phyloP scores from a whole-genome alignment of 1,140 invertebrate species.

The Dinothrombium tinctorium region DNA sequence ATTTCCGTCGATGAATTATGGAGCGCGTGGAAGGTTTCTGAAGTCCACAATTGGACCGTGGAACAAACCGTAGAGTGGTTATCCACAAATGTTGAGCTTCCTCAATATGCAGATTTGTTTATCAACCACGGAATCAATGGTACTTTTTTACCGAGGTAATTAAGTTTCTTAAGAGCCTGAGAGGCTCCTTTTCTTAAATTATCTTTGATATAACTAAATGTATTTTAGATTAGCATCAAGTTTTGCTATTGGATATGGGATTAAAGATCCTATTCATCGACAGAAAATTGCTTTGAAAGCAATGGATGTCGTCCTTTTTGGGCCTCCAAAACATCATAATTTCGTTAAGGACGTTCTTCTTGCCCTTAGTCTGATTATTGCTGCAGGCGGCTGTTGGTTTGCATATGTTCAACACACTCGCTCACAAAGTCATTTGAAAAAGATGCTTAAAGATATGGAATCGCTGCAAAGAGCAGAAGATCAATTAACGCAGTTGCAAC shows the following conservation, averaged over 20 bases:
- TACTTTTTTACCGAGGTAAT: conserved; percentile 40
- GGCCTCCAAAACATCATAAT: conserved; percentile 77
- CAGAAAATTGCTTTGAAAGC: conserved; percentile 87
- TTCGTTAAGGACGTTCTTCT: conserved; percentile 67
- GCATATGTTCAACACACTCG: conserved; percentile 64
- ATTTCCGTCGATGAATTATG: conserved; percentile 83
- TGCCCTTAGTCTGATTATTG: conserved; percentile 49
- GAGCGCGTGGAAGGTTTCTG: conserved; percentile 63
- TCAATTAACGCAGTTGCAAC: conserved; percentile 53
- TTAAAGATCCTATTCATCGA: conserved; percentile 86
- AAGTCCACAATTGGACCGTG: conserved; percentile 85
- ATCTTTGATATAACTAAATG: no score
- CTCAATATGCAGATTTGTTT: conserved; percentile 73
- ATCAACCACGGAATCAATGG: conserved; percentile 63
- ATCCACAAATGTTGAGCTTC: conserved; percentile 58
- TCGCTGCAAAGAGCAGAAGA: conserved; percentile 66
- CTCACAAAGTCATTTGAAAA: conserved; percentile 51
- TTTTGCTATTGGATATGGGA: conserved; percentile 41
- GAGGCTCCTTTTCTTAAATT: not conserved
- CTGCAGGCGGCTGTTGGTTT: conserved; percentile 67
- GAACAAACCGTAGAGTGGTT: conserved; percentile 88
- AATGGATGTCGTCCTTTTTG: conserved; percentile 90
- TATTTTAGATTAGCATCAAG: no score
- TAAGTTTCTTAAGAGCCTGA: not conserved
- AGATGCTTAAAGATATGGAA: conserved; percentile 82